These are phyloP conservation scores for Anas capensis DNA, from an alignment of 2,797 vertebrate genomes.

Conservation along the genomic window DNA sequence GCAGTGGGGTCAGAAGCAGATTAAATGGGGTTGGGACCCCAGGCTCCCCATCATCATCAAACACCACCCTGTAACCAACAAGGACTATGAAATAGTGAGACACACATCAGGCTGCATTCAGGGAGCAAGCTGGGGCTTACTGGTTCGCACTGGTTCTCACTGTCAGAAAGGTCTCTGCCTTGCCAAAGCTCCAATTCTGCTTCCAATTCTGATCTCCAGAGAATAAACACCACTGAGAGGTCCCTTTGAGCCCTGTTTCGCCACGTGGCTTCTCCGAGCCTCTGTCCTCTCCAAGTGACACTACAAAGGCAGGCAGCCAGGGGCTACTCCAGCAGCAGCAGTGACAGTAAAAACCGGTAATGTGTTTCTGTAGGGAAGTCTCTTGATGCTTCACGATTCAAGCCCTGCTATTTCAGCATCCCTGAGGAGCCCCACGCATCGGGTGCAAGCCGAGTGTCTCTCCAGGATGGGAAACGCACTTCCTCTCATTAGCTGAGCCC, in stretches of 20 bases:
- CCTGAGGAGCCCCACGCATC: fast-evolving
- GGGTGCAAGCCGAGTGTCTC: neutral
- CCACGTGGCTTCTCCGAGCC: neutral
- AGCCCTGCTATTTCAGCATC: neutral
- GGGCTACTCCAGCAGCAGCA: neutral
- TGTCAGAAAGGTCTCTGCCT: neutral
- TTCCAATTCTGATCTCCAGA: neutral
- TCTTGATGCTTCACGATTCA: neutral
- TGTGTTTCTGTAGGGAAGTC: neutral
- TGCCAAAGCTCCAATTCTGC: neutral
- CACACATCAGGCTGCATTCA: neutral
- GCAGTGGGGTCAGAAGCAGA: neutral
- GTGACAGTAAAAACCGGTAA: neutral
- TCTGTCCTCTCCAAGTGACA: fast-evolving
- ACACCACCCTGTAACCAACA: neutral
- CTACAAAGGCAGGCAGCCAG: neutral
- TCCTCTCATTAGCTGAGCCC: neutral
- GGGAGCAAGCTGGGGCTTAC: neutral
- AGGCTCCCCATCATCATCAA: neutral
- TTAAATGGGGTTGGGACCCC: neutral
- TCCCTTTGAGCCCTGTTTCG: neutral
- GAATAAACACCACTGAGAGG: neutral
- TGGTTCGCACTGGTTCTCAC: neutral
- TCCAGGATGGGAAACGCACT: neutral
- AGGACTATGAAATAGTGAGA: neutral